phyloP scores from a whole-genome alignment of 1,140 invertebrate genomes.

The Tetramorium parvispinum region DNA sequence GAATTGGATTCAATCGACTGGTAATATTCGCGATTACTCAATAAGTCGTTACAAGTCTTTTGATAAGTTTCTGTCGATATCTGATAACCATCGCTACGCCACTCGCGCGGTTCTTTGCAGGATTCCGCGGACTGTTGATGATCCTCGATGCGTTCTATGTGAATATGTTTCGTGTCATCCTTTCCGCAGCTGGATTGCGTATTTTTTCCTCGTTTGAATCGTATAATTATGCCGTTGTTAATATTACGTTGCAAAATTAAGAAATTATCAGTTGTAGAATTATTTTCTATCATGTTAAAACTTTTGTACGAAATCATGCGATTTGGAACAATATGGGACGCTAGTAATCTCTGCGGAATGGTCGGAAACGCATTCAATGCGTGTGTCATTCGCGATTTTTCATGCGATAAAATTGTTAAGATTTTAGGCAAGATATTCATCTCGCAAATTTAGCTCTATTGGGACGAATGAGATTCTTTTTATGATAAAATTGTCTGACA shows the following conservation, averaged over 20 bases:
- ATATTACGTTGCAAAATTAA: neutral
- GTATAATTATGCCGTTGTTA: neutral
- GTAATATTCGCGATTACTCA: neutral
- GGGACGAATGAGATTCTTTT: neutral
- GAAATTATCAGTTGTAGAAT: neutral
- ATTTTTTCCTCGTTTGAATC: neutral
- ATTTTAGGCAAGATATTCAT: neutral
- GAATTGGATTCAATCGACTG: slow-evolving; percentile 26
- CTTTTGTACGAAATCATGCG: neutral
- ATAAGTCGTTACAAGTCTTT: slow-evolving; percentile 4
- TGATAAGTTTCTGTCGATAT: neutral
- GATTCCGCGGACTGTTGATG: slow-evolving; percentile 7
- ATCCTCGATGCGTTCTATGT: neutral
- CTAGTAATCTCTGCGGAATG: neutral
- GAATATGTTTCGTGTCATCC: neutral
- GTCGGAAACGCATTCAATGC: neutral
- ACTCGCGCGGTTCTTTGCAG: neutral
- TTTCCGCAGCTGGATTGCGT: neutral
- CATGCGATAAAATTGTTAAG: neutral
- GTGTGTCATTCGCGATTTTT: neutral
- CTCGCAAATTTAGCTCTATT: neutral
- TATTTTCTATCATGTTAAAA: neutral
- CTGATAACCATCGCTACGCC: neutral
- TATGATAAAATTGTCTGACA: neutral
- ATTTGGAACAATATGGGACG: neutral